Percentiles rank a stretch among this genome's conserved stretches.
Evolutionary conservation across 2,888 invertebrate genomes (phyloP).

Genomic region (Azorinus chamasolen): DNA sequence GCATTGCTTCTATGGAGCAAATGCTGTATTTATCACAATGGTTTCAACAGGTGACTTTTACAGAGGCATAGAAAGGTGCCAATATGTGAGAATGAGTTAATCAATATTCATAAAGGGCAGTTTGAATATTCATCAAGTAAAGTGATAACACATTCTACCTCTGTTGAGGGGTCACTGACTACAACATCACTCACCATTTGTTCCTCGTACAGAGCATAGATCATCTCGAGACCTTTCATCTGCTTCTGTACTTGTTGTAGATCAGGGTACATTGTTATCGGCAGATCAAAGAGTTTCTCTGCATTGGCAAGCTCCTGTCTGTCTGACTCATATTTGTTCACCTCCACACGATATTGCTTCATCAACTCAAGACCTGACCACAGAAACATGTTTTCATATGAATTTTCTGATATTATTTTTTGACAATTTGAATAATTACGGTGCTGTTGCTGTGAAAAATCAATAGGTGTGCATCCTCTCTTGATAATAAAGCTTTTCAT

Average conservation of each 20-base stretch:
- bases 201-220: constrained; percentile 93
- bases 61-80: too few relatives aligned
- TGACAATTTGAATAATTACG: not conserved
- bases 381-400: not conserved
- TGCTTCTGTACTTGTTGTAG: constrained; percentile 88
- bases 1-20: too few relatives aligned
- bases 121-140: too few relatives aligned
- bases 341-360: constrained; percentile 90
- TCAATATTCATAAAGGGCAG: too few relatives aligned
- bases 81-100: too few relatives aligned
- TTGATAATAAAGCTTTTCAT: too few relatives aligned
- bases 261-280: constrained; percentile 93
- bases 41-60: too few relatives aligned
- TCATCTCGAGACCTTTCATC: constrained; percentile 89
- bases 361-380: constrained; percentile 83
- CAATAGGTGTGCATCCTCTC: too few relatives aligned
- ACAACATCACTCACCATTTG: constrained; percentile 89
- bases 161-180: too few relatives aligned
- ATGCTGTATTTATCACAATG: too few relatives aligned
- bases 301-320: constrained; percentile 90
- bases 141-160: too few relatives aligned
- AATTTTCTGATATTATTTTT: not conserved
- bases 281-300: constrained; percentile 95
- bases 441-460: too few relatives aligned
- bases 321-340: constrained; percentile 90